Evolutionary conservation across 2,888 invertebrate species (phyloP).

Genomic region (Rotaria sp.): DNA sequence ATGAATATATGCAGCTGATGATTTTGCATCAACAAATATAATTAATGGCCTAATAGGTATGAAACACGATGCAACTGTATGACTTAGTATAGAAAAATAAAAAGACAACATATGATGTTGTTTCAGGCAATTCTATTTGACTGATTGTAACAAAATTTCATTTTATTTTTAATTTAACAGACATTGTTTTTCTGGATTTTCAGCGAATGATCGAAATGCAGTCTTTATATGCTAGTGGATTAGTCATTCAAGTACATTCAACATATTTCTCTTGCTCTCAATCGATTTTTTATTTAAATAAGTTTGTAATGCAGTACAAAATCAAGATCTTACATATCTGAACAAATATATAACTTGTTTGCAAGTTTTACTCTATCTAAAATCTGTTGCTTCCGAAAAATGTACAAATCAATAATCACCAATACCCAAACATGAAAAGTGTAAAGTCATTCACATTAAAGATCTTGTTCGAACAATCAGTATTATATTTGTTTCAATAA

Average conservation of each 20-base stretch:
- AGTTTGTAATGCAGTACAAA: conserved; percentile 87
- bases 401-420: conserved; percentile 96
- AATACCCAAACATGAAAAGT: conserved; percentile 77
- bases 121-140: conserved; percentile 84
- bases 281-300: conserved; percentile 56
- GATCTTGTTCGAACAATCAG: conserved; percentile 65
- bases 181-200: conserved; percentile 70
- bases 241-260: conserved; percentile 68
- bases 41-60: conserved; percentile 87
- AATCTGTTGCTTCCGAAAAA: conserved; percentile 63
- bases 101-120: conserved; percentile 83
- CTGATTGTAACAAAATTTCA: conserved; percentile 64
- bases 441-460: conserved; percentile 52
- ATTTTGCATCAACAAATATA: conserved; percentile 94
- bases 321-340: conserved; percentile 93
- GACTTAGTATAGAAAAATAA: conserved; percentile 78
- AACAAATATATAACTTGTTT: conserved; percentile 86
- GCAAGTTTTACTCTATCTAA: conserved; percentile 74
- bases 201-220: conserved; percentile 85
- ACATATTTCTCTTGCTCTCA: conserved; percentile 49
- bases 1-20: conserved; percentile 66
- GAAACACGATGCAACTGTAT: conserved; percentile 71
- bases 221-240: conserved; percentile 84
- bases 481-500: conserved; percentile 58
- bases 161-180: neutral